Evolutionary conservation across 2,888 invertebrate species (phyloP), one percentile per base, ranked within the genome.

Genomic region (Zelleria hepariella): DNA sequence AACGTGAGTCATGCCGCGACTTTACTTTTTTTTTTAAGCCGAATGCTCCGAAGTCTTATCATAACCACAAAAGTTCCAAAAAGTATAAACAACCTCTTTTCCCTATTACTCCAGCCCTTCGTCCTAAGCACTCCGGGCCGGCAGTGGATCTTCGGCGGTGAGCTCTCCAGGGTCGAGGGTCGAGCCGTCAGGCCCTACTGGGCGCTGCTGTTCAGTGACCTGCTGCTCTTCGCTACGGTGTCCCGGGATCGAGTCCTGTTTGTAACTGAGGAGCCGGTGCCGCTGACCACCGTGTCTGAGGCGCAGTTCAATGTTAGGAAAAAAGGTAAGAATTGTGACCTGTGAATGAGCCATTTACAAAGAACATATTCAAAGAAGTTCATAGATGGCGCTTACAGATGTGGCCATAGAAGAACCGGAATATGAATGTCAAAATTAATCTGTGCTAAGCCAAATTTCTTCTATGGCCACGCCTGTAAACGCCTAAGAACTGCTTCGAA

Each of bases 111-210:
- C 8, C 77, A 93, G 91, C 96, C 96, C 58, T 96, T 96, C 78
- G 93, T 94, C 58, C 85, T 96, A 76, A 94, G 94, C 71, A 93
- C 94, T 68, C 93, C 94, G 58, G 95, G 95, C 25, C 91, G 96
- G 58, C 96, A 96, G 78, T 96, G 96, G 96, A 94, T 96, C 61
- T 96, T 96, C 68, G 96, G 96, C 5, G 96, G 96, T 0, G 96
- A 96, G 69, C 82, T 96, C 26, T 93, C 94, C 10, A 91, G 95
- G 64, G 94, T 96, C 1, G 96, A 96, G 82, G 95, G 96, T 0
- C 90, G 96, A 54, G 92, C 94, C 1, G 91, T 95, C 25, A 91
- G 95, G 62, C 94, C 95, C 0, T 95, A 94, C 74, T 96, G 96
- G 96, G 95, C 95, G 0, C 83, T 96, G 60, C 88, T 96, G 54